A percentile compares a stretch with the other conserved stretches of the same genome.
phyloP scores from a whole-genome alignment of 37 sponge, comb jelly and placozoan genomes.

The Haliclona indistincta region DNA sequence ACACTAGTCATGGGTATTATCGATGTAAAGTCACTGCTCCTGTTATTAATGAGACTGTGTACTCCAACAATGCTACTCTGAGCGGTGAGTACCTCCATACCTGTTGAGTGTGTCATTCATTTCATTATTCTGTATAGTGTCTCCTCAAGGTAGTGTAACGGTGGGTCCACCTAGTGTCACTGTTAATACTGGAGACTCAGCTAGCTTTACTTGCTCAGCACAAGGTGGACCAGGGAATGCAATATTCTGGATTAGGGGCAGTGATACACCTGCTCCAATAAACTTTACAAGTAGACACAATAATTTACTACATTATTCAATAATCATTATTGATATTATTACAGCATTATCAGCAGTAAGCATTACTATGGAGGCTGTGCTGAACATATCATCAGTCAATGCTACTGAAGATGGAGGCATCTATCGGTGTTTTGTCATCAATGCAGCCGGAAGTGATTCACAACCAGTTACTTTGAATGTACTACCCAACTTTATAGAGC shows the following conservation, averaged over 20 bases:
- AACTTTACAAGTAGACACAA: not conserved
- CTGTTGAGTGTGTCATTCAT: too few relatives aligned
- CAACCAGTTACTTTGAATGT: constrained; percentile 23
- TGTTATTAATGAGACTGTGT: not conserved
- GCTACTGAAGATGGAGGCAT: constrained; percentile 43
- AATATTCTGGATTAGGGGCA: constrained; percentile 5
- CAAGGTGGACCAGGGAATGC: constrained; percentile 26
- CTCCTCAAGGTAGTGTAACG: constrained; percentile 25
- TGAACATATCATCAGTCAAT: too few relatives aligned
- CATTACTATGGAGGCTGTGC: not conserved
- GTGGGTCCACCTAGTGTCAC: not conserved
- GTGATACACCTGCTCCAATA: not conserved
- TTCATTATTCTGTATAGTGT: constrained; percentile 20
- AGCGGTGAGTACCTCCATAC: not conserved
- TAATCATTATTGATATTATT: constrained; percentile 49
- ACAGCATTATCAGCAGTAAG: constrained; percentile 41
- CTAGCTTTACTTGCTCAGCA: constrained; percentile 14
- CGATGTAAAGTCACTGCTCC: not conserved
- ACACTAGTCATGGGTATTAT: not conserved
- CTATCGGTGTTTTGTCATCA: constrained; percentile 33
- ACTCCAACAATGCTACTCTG: not conserved
- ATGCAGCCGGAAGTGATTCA: constrained; percentile 33
- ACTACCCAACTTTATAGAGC: constrained; percentile 11
- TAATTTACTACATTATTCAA: not conserved
- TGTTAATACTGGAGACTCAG: not conserved